Base-by-base conservation (phyloP, 2,113 vertebrate genomes). In the Stigmatopora nigra region DNA sequence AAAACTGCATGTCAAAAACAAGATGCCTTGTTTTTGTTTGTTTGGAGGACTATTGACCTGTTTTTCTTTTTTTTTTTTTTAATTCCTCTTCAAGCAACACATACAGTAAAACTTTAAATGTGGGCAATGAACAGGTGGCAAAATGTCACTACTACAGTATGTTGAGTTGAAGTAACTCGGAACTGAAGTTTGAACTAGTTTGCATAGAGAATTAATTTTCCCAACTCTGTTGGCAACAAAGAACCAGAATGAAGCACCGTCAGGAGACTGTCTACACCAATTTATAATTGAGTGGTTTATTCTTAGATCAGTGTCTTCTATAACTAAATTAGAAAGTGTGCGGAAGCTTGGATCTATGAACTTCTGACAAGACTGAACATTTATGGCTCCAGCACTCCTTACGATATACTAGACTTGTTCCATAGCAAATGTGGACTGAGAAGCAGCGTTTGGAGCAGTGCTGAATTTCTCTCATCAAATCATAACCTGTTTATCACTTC, bases 391-490 rank as follows among this genome's bases (percentile, higher is more conserved):
- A 51, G 60, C 2, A 46, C 48, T 67, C 5, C 41, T 35, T 15
- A 41, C 58, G 61, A 71, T 38, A 53, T 19, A 38, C 38, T 68
- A 38, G 64, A 67, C 67, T 74, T 73, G 19, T 62, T 63, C 78
- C 73, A 48, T 70, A 69, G 66, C 67, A 41, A 69, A 61, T 51
- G 15, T 15, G 20, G 17, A 20, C 51, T 49, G 22, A 41, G 52
- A 74, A 69, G 59, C 67, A 45, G 35, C 20, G 38, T 69, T 79
- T 68, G 65, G 67, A n/a, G 62, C 46, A 22, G 10, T 10, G 13
- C 51, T 66, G 66, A 52, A 22, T 51, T n/a, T 3, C 46, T 2
- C 61, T 63, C 19, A 16, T 75, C 69, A 61, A 65, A 48, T 41
- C n/a, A 6, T 58, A 56, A 38, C 12, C 35, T 1, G 25, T 44